Conservation (phyloP, 2,888 invertebrate species). For the Scrobipalpa costella region DNA sequence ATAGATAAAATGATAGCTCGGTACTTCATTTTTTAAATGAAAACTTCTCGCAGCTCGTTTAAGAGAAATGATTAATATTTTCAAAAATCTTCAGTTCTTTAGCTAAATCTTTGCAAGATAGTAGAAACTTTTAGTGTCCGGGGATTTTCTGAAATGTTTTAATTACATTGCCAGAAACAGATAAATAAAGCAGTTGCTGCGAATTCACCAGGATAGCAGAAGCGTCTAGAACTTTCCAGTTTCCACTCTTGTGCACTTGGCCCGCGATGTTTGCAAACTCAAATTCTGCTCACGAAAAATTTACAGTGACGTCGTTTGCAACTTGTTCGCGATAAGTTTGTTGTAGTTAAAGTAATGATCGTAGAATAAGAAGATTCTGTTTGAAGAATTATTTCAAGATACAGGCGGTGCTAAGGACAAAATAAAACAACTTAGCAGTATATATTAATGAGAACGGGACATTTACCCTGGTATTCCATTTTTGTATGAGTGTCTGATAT, state of each 20-base stretch:
- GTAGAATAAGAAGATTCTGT: not conserved
- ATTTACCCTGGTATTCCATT: no score
- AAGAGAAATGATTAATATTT: not conserved
- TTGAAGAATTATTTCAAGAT: not conserved
- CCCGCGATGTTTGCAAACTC: constrained; percentile 29
- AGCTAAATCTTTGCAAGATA: not conserved
- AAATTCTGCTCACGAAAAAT: constrained; percentile 2
- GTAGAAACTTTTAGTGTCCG: not conserved
- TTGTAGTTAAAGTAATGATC: not conserved
- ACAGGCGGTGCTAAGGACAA: not conserved
- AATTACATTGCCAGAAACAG: constrained; percentile 6
- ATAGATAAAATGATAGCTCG: constrained; percentile 13
- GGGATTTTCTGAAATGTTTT: not conserved
- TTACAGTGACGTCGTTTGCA: constrained; percentile 7
- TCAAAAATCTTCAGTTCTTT: not conserved
- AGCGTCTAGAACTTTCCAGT: constrained; percentile 22
- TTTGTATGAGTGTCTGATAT: no score
- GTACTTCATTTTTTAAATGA: not conserved
- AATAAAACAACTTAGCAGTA: not conserved
- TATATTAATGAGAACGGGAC: no score
- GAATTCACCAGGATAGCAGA: constrained; percentile 8
- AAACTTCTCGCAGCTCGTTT: not conserved
- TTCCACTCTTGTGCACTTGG: constrained; percentile 25
- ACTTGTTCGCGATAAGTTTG: not conserved
- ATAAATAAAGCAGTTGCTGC: constrained; percentile 4